Evolutionary conservation across 2,113 vertebrate genomes (phyloP).

Genomic region (Paramormyrops kingsleyae): DNA sequence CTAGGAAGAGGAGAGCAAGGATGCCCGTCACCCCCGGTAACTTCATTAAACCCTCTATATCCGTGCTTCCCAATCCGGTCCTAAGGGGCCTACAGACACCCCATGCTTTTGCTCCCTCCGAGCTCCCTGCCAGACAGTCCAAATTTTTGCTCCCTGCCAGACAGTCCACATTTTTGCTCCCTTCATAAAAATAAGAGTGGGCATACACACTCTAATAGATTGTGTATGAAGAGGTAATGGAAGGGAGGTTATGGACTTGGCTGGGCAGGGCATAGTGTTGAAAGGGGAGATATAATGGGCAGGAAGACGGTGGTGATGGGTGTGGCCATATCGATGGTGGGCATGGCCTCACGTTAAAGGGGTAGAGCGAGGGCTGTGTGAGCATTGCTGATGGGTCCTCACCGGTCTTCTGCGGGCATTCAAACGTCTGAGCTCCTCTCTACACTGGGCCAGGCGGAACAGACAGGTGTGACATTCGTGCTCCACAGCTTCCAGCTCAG

Average conservation of each 20-base stretch:
- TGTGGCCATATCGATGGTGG: background rate
- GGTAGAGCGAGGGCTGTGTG: background rate
- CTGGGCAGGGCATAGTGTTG: background rate
- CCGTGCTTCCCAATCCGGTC: background rate
- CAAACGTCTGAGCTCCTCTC: conserved; percentile 64
- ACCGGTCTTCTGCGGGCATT: conserved; percentile 44
- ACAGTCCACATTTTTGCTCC: too few relatives aligned
- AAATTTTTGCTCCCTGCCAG: background rate
- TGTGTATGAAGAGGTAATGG: background rate
- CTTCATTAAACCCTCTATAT: background rate
- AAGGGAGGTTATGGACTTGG: background rate
- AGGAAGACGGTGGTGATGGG: background rate
- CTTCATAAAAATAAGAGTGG: background rate
- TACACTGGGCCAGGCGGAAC: conserved; percentile 68
- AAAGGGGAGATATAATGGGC: background rate
- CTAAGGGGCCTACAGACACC: background rate
- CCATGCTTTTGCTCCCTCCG: too few relatives aligned
- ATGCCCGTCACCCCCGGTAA: background rate
- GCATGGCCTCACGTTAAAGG: background rate
- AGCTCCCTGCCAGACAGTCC: too few relatives aligned
- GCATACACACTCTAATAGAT: background rate
- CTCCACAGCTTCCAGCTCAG: conserved; percentile 66
- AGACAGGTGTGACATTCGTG: conserved; percentile 73
- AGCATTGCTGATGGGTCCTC: conserved; percentile 19
- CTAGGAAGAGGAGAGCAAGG: conserved; percentile 18